A percentile compares a stretch with the other conserved stretches of the same genome.
These are phyloP conservation scores for Spatula versicolor DNA, from an alignment of 2,797 vertebrate genomes.

Conservation along the genomic window DNA sequence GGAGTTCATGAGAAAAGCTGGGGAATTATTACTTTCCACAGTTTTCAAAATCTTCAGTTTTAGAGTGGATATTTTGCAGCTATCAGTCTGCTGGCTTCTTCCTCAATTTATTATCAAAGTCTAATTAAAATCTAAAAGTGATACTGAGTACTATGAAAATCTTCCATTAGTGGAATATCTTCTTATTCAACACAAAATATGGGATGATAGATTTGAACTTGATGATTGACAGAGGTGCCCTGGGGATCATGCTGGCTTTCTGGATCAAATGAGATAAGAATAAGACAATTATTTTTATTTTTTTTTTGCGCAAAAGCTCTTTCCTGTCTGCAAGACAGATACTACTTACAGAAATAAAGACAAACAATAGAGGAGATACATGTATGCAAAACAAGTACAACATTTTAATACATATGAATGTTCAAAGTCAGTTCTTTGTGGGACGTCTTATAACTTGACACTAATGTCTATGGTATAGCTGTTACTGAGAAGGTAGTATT, in stretches of 20 bases:
- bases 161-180: neutral
- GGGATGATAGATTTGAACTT: neutral
- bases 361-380: neutral
- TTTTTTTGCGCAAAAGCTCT: neutral
- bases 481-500: neutral
- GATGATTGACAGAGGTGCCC: neutral
- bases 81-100: neutral
- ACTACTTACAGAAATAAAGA: neutral
- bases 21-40: neutral
- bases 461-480: neutral
- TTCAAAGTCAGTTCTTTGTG: neutral
- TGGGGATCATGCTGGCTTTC: neutral
- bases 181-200: neutral
- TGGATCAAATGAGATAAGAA: neutral
- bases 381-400: neutral
- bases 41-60: conserved; percentile 7
- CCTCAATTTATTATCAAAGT: neutral
- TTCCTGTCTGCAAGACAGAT: neutral
- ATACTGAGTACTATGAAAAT: neutral
- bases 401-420: neutral
- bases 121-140: neutral
- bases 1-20: neutral
- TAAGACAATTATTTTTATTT: neutral
- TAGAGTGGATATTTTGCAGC: neutral
- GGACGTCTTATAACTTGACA: neutral